A percentile compares a stretch with the other conserved stretches of the same genome.
Evolutionary conservation across 2,113 vertebrate species (phyloP).

Genomic region (Oplegnathus fasciatus): DNA sequence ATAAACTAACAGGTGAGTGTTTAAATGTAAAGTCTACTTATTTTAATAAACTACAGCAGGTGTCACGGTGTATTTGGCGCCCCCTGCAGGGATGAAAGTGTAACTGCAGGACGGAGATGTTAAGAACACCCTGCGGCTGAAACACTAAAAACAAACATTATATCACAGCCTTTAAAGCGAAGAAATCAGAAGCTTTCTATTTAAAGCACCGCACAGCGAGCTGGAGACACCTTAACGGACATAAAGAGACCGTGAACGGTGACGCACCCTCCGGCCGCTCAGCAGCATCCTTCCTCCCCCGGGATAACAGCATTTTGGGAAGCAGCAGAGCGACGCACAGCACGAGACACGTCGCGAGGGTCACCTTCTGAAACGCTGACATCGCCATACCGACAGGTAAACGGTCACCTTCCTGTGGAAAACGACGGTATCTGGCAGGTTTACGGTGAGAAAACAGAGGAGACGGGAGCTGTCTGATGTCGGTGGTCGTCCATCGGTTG

Average conservation of each 20-base stretch:
- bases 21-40: neutral
- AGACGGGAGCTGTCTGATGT: neutral
- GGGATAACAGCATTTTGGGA: constrained; percentile 88
- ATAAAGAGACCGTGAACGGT: neutral
- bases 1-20: no score
- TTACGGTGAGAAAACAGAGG: neutral
- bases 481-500: neutral
- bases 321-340: constrained; percentile 91
- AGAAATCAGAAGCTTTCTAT: rapidly evolving
- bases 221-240: neutral
- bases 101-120: constrained; percentile 34
- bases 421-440: neutral
- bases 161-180: no score
- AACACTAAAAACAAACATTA: neutral
- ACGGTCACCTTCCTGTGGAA: rapidly evolving
- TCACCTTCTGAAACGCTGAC: constrained; percentile 88
- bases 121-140: neutral
- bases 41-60: neutral
- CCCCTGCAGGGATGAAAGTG: constrained; percentile 64
- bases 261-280: constrained; percentile 86
- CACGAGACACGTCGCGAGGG: constrained; percentile 87
- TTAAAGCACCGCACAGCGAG: no score
- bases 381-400: constrained; percentile 81
- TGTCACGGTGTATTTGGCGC: constrained; percentile 40
- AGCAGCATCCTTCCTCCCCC: constrained; percentile 83